A percentile compares a stretch with the other conserved stretches of the same genome.
Evolutionary conservation across 2,797 vertebrate species (phyloP).

Genomic region (Craterocephalus amniculus): DNA sequence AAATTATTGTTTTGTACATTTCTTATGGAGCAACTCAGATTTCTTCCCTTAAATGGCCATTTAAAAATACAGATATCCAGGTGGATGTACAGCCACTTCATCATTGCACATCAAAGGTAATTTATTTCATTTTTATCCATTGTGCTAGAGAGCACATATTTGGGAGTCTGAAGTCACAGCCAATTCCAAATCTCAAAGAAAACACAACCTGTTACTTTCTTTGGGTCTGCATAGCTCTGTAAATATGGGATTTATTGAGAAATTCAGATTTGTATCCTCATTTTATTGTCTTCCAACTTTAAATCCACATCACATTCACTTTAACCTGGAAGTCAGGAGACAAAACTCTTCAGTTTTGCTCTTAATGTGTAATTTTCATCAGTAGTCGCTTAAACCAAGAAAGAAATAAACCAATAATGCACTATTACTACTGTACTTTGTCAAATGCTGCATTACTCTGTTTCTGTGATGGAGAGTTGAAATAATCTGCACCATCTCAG

Average conservation of each 20-base stretch:
- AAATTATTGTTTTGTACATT: not conserved
- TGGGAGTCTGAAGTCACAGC: not conserved
- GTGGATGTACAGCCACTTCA: not conserved
- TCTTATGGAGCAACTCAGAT: not conserved
- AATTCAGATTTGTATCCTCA: not conserved
- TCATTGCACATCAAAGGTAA: not conserved
- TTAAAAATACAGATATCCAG: not conserved
- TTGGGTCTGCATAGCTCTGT: not conserved
- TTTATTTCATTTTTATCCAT: not conserved
- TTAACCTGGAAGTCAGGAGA: not conserved
- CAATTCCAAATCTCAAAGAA: no score
- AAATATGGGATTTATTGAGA: not conserved
- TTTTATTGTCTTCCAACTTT: not conserved
- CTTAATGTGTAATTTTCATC: no score
- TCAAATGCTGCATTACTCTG: no score
- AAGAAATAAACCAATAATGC: no score
- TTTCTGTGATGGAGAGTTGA: no score
- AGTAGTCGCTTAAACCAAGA: no score
- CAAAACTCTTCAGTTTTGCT: not conserved
- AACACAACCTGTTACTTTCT: no score
- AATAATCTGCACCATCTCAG: no score
- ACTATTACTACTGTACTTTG: no score
- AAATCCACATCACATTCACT: not conserved
- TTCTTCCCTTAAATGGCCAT: not conserved
- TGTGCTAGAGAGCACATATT: not conserved